Evolutionary conservation across 2,888 invertebrate species (phyloP).

Genomic region (Macaria notata): DNA sequence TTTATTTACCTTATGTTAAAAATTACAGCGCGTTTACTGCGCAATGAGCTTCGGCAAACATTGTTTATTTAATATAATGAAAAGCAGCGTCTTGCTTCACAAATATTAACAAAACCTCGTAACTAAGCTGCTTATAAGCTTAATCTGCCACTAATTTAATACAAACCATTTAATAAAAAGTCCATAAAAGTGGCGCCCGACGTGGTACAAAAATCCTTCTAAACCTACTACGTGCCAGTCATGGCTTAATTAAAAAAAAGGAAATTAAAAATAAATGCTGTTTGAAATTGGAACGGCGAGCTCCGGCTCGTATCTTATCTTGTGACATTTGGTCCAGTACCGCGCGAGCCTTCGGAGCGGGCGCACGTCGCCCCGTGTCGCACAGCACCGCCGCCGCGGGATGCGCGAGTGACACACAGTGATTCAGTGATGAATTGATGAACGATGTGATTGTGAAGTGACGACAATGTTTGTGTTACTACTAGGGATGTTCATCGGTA

Average conservation of each 20-base stretch:
- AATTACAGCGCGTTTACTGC: no score
- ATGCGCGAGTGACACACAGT: slow-evolving; percentile 20
- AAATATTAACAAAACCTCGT: slow-evolving; percentile 4
- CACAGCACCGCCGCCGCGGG: slow-evolving; percentile 1
- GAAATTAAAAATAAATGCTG: slow-evolving; percentile 22
- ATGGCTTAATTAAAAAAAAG: slow-evolving; percentile 26
- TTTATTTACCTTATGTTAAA: no score
- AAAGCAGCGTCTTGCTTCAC: no score
- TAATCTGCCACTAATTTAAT: slow-evolving; percentile 16
- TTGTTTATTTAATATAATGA: neutral
- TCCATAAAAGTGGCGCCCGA: slow-evolving; percentile 24
- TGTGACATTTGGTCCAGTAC: slow-evolving; percentile 24
- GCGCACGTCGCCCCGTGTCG: slow-evolving; percentile 12
- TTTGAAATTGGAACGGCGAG: slow-evolving; percentile 22
- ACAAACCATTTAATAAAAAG: slow-evolving; percentile 15
- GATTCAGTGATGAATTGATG: slow-evolving; percentile 20
- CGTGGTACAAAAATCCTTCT: slow-evolving; percentile 18
- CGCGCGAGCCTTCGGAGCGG: slow-evolving; percentile 4
- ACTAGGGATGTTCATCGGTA: slow-evolving; percentile 25
- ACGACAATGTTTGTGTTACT: slow-evolving; percentile 25
- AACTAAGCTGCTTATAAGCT: neutral
- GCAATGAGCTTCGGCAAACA: neutral
- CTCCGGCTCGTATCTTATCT: slow-evolving; percentile 26
- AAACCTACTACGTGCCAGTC: slow-evolving; percentile 22
- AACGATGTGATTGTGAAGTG: slow-evolving; percentile 26